These are phyloP conservation scores for Lindbergichthys nudifrons DNA, from an alignment of 2,797 vertebrate species.

Conservation along the genomic window DNA sequence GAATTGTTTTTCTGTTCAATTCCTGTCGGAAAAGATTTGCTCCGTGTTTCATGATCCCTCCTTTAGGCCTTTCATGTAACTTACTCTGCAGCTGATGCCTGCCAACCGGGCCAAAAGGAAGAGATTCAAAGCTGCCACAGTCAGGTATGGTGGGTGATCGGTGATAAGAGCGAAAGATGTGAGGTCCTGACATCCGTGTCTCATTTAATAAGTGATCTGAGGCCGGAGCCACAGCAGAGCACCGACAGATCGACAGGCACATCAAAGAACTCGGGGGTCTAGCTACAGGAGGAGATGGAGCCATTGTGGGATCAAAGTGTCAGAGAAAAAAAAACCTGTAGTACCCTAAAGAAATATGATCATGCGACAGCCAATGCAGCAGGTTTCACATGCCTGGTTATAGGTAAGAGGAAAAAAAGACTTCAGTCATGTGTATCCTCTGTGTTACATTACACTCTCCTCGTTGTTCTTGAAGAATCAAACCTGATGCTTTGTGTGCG, in stretches of 20 bases:
- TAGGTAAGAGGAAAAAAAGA: constrained; percentile 26
- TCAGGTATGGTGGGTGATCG: constrained; percentile 57
- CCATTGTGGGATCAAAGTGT: constrained; percentile 71
- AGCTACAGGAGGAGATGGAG: constrained; percentile 62
- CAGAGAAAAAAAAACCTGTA: constrained; percentile 30
- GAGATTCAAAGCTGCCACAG: constrained; percentile 63
- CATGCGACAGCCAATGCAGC: constrained; percentile 42
- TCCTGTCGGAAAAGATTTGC: constrained; percentile 32
- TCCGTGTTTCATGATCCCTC: constrained; percentile 46
- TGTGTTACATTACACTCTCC: constrained; percentile 28
- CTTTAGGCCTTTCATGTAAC: constrained; percentile 58
- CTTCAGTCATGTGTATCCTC: constrained; percentile 47
- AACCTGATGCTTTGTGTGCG: constrained; percentile 9
- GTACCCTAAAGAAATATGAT: constrained; percentile 62
- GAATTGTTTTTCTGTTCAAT: constrained; percentile 51
- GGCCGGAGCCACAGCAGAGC: constrained; percentile 46
- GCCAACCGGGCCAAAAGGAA: constrained; percentile 42
- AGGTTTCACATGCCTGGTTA: constrained; percentile 41
- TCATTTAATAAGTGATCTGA: constrained; percentile 75
- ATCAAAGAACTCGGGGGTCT: constrained; percentile 67
- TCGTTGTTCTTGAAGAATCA: constrained; percentile 22
- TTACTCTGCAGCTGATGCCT: constrained; percentile 46
- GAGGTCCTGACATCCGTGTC: constrained; percentile 71
- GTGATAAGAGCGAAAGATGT: constrained; percentile 71
- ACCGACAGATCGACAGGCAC: constrained; percentile 60